A percentile compares a stretch with the other conserved stretches of the same genome.
Evolutionary conservation across 1,140 invertebrate genomes (phyloP).

Genomic region (Drosophila ogumai): DNA sequence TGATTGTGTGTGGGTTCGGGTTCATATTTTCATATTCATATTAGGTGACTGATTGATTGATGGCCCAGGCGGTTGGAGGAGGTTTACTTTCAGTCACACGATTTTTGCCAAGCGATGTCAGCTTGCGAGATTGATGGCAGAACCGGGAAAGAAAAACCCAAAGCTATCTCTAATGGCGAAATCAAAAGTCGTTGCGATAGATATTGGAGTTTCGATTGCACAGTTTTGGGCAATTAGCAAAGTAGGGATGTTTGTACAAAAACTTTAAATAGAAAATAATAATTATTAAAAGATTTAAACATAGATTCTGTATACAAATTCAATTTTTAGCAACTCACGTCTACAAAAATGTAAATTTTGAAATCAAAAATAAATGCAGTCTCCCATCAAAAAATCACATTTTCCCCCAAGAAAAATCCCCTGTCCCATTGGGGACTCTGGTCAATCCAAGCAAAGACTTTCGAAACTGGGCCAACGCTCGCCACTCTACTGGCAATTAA

Average conservation of each 20-base stretch:
- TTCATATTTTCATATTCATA: slow-evolving; percentile 55
- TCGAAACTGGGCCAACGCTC: slow-evolving; percentile 35
- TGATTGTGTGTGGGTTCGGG: slow-evolving; percentile 34
- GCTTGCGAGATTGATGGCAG: slow-evolving; percentile 41
- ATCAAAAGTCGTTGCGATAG: slow-evolving; percentile 27
- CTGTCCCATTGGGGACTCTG: slow-evolving; percentile 1
- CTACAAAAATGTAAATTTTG: slow-evolving; percentile 13
- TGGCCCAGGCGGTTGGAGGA: slow-evolving; percentile 17
- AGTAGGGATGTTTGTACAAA: slow-evolving; percentile 1
- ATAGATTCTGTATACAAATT: not conserved
- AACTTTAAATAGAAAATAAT: not conserved
- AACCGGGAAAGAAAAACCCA: slow-evolving; percentile 36
- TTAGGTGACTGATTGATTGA: slow-evolving; percentile 60
- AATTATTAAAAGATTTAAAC: not conserved
- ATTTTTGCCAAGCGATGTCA: slow-evolving; percentile 41
- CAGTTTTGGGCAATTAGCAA: slow-evolving; percentile 12
- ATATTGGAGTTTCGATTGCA: slow-evolving; percentile 11
- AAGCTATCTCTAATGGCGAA: slow-evolving; percentile 21
- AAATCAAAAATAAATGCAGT: slow-evolving; percentile 12
- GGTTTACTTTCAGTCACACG: slow-evolving; percentile 45
- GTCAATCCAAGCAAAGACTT: slow-evolving; percentile 17
- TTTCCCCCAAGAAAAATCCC: slow-evolving; percentile 8
- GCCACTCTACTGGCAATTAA: slow-evolving; percentile 61
- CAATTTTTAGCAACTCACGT: not conserved
- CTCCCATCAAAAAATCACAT: not conserved